Percentiles rank a stretch among this genome's conserved stretches.
Conservation (phyloP, 2,888 invertebrate genomes). For the Caradrina clavipalpis region DNA sequence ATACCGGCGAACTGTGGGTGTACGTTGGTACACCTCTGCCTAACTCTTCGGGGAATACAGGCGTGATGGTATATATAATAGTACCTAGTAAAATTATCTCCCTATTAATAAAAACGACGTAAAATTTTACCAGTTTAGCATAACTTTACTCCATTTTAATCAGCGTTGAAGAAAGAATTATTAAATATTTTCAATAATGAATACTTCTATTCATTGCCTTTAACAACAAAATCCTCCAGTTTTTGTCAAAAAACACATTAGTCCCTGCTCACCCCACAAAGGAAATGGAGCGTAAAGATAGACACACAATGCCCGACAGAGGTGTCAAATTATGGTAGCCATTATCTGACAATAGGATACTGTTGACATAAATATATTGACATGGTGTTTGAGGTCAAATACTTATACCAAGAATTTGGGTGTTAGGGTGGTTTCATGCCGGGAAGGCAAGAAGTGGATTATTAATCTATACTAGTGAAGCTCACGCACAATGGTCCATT, state of each 20-base stretch:
- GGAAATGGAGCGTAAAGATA: conserved; percentile 51
- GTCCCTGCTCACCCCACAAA: conserved; percentile 12
- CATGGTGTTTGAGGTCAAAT: conserved; percentile 9
- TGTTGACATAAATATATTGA: conserved; percentile 34
- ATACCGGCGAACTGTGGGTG: too few species aligned
- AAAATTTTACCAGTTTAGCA: too few species aligned
- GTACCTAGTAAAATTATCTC: too few species aligned
- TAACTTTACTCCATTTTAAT: too few species aligned
- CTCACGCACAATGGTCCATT: too few species aligned
- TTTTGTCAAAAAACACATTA: conserved; percentile 10
- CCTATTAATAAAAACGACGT: too few species aligned
- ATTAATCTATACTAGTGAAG: too few species aligned
- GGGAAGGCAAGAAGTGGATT: too few species aligned
- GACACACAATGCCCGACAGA: conserved; percentile 21
- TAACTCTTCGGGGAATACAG: too few species aligned
- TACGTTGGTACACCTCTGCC: too few species aligned
- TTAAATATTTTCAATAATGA: background rate
- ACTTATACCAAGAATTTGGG: background rate
- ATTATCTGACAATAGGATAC: conserved; percentile 51
- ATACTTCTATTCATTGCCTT: background rate
- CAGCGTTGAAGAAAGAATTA: too few species aligned
- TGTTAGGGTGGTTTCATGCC: background rate
- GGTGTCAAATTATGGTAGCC: conserved; percentile 42
- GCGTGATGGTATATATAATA: too few species aligned
- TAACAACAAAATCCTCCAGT: background rate